Evolutionary conservation across 2,888 invertebrate species (phyloP), one percentile per base, ranked within the genome.

Genomic region (Caenorhabditis macrosperma): DNA sequence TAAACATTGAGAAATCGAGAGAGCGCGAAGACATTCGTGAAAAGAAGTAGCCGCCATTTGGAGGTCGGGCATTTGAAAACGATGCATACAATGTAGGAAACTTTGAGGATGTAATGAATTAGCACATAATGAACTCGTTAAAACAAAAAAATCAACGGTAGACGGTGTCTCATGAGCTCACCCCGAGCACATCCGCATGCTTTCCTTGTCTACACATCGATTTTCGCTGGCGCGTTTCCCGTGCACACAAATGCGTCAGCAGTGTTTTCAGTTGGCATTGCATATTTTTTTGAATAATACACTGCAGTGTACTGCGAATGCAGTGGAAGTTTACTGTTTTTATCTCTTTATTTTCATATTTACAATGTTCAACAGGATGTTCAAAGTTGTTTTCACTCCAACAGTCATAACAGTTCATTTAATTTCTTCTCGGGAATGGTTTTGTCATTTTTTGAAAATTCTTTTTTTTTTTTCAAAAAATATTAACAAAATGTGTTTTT

Each of bases 191-290:
- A n/a, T n/a, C n/a, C n/a, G n/a, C 44, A 17, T 20, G 44, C 4
- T 4, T n/a, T 20, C 17, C 10, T 2, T 2, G 4, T 24, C 1
- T 38, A 9, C 59, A n/a, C 57, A 75, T 75, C 59, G 75, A 75
- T 75, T 75, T 75, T 74, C 9, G 35, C 20, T 75, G 52, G 60
- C 75, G 75, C 75, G 20, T 44, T 60, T 67, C 35, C 3, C 54
- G 75, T 60, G 57, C 22, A 6, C 54, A n/a, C 6, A 12, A 44
- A 24, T 12, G 60, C 60, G 75, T 30, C 60, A 75, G 60, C 59
- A 30, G 12, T 35, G 15, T 30, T 12, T 6, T 9, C 41, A 1
- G 17, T 20, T 69, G 33, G 10, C 50, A 26, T 30, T 35, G 50
- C 24, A 6, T 10, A 2, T 17, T 17, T 44, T 44, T 44, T 33